These are phyloP conservation scores for Semaprochilodus insignis DNA, from an alignment of 2,797 vertebrate species.

Conservation along the genomic window DNA sequence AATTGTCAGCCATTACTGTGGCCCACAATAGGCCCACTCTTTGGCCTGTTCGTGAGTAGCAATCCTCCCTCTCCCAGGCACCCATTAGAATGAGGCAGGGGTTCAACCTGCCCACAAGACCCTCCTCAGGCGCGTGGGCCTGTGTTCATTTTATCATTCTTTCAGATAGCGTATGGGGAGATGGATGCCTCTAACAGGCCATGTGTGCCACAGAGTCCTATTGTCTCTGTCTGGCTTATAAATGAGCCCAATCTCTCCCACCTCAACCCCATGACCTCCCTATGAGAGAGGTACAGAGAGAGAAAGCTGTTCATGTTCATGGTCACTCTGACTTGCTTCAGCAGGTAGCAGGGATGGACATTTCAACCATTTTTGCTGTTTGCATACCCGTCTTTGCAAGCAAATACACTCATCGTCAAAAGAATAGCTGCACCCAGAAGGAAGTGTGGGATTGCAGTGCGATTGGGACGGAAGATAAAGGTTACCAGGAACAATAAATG, in stretches of 20 bases:
- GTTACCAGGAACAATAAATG: too few relatives aligned
- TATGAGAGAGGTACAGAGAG: slow-evolving; percentile 51
- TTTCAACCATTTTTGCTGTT: background rate
- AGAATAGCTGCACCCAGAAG: too few relatives aligned
- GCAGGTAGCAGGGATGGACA: background rate
- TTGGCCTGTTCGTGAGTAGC: slow-evolving; percentile 1
- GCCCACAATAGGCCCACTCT: slow-evolving; percentile 4
- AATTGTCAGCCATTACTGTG: slow-evolving; percentile 15
- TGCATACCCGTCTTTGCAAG: too few relatives aligned
- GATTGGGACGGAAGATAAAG: too few relatives aligned
- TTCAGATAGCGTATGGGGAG: slow-evolving; percentile 37
- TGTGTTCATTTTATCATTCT: slow-evolving; percentile 15
- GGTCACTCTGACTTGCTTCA: background rate
- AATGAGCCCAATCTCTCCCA: slow-evolving; percentile 25
- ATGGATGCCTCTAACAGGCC: slow-evolving; percentile 70
- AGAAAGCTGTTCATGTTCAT: too few relatives aligned
- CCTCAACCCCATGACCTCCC: slow-evolving; percentile 44
- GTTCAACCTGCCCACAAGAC: slow-evolving; percentile 1
- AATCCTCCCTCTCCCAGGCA: background rate
- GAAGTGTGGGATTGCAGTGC: too few relatives aligned
- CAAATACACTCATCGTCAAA: too few relatives aligned
- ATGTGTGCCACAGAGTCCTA: slow-evolving; percentile 63
- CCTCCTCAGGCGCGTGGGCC: background rate
- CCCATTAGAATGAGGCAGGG: background rate
- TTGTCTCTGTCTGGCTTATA: slow-evolving; percentile 46